Percentiles rank a stretch among this genome's conserved stretches.
Conservation (phyloP, 2,113 vertebrate genomes). For the Campylorhamphus procurvoides region DNA sequence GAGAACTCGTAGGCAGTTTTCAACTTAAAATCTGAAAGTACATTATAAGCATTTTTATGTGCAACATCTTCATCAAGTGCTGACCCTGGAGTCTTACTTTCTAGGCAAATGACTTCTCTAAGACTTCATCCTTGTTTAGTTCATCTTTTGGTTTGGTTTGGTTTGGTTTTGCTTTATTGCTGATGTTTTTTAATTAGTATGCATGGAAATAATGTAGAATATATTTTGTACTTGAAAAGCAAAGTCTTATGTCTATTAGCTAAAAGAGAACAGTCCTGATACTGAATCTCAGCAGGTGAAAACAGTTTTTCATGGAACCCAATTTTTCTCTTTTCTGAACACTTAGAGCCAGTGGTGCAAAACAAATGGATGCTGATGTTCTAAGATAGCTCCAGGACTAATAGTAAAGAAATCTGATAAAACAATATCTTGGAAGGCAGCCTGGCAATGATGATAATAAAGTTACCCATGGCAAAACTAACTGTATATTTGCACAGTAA, state of each 20-base stretch:
- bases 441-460: constrained; percentile 1
- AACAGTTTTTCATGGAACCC: not conserved
- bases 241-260: not conserved
- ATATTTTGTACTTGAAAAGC: not conserved
- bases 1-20: not conserved
- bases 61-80: not conserved
- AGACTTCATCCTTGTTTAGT: not conserved
- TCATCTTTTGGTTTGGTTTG: not conserved
- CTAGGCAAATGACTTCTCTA: not conserved
- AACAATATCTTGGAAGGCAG: not conserved
- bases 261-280: not conserved
- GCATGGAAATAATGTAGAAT: not conserved
- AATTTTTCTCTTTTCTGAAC: not conserved
- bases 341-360: constrained; percentile 2
- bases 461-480: not conserved
- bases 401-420: constrained; percentile 45
- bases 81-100: not conserved
- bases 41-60: not conserved
- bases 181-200: not conserved
- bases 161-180: not conserved
- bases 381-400: not conserved
- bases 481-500: not conserved
- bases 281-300: not conserved
- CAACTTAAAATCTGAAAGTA: not conserved
- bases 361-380: not conserved